A percentile compares a stretch with the other conserved stretches of the same genome.
These are phyloP conservation scores for Meles meles DNA, from an alignment of 2,113 vertebrate species.

Conservation along the genomic window DNA sequence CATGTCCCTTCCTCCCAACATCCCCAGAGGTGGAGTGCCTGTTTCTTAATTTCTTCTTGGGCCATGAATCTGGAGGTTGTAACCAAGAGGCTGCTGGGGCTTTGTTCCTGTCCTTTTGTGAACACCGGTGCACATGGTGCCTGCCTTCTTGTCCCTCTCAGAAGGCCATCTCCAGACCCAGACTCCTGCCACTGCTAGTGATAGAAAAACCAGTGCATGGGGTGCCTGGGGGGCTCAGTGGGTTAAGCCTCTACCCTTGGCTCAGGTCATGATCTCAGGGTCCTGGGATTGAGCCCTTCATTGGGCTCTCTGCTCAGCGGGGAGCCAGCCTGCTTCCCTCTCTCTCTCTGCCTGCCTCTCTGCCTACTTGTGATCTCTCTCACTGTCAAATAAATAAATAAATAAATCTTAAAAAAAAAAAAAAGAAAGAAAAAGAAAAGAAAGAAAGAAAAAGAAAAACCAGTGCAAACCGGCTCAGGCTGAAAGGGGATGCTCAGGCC, in stretches of 20 bases:
- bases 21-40: too few species aligned
- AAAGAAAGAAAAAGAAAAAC: background rate
- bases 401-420: background rate
- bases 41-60: background rate
- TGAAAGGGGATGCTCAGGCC: background rate
- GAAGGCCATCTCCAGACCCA: background rate
- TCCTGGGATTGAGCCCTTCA: too few species aligned
- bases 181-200: background rate
- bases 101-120: background rate
- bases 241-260: too few species aligned
- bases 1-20: background rate
- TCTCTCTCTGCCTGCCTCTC: too few species aligned
- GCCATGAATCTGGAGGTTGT: background rate
- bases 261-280: too few species aligned
- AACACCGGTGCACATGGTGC: background rate
- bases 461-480: background rate
- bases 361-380: too few species aligned
- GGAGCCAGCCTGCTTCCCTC: too few species aligned
- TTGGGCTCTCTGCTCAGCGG: too few species aligned
- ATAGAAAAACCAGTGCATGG: background rate
- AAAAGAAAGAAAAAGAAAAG: background rate
- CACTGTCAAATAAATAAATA: too few species aligned
- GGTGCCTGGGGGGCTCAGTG: too few species aligned
- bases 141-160: rapidly evolving
- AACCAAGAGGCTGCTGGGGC: background rate